Percentiles rank a stretch among this genome's conserved stretches.
These are phyloP conservation scores for Glyptemys insculpta DNA, from an alignment of 2,797 vertebrate genomes.

Conservation along the genomic window DNA sequence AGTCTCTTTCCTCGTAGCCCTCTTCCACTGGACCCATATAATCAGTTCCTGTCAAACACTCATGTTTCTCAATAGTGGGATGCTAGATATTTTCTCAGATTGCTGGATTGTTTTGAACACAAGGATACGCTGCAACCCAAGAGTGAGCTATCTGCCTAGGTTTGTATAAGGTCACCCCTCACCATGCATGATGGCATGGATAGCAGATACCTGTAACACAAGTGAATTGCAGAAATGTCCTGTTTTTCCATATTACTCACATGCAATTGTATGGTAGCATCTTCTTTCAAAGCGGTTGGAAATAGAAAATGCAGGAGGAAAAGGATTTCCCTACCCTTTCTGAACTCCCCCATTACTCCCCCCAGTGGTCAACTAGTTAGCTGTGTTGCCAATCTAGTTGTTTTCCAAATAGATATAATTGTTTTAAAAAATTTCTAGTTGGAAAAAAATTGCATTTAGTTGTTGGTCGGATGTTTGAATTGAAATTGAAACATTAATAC, in stretches of 20 bases:
- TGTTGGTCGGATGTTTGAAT: not conserved
- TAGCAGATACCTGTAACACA: not conserved
- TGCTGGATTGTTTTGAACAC: slow-evolving; percentile 17
- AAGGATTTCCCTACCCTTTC: no score
- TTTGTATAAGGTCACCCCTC: not conserved
- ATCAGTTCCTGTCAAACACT: not conserved
- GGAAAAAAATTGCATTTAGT: not conserved
- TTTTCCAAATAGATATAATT: not conserved
- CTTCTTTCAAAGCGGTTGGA: not conserved
- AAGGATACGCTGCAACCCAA: accelerated
- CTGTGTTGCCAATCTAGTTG: not conserved
- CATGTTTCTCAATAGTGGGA: not conserved
- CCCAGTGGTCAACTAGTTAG: no score
- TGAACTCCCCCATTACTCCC: no score
- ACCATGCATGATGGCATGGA: not conserved
- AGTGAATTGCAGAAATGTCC: not conserved
- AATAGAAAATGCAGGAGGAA: not conserved
- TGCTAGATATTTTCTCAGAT: slow-evolving; percentile 51
- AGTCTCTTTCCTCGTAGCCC: not conserved
- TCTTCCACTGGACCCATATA: not conserved
- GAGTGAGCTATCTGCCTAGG: not conserved
- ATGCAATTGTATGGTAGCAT: not conserved
- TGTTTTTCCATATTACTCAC: not conserved
- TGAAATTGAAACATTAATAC: not conserved
- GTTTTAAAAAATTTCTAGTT: not conserved